Percentiles rank a stretch among this genome's conserved stretches.
These are phyloP conservation scores for Anguilla anguilla DNA, from an alignment of 2,797 vertebrate genomes.

Conservation along the genomic window DNA sequence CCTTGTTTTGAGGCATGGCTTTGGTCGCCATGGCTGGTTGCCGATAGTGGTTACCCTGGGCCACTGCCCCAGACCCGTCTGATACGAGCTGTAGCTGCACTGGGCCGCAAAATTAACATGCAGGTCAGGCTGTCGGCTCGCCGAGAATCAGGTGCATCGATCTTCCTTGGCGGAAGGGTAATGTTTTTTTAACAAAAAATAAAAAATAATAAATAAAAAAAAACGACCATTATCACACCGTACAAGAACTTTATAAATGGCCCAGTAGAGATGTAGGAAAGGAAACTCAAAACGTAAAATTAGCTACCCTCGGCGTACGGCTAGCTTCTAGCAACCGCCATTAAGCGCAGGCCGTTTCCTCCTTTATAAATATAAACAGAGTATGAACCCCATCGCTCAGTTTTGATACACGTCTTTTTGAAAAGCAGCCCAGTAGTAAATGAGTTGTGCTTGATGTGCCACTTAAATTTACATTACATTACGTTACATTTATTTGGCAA, in stretches of 20 bases:
- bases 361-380: not conserved
- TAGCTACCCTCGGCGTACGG: too few species aligned
- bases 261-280: not conserved
- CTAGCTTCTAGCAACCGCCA: not conserved
- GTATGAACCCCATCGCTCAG: not conserved
- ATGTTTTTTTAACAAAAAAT: not conserved
- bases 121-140: conserved; percentile 35
- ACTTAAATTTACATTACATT: too few species aligned
- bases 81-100: conserved; percentile 53
- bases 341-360: not conserved
- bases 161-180: conserved; percentile 4
- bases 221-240: not conserved
- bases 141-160: conserved; percentile 15
- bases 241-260: not conserved
- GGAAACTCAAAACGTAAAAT: not conserved
- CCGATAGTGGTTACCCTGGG: conserved; percentile 28
- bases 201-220: not conserved
- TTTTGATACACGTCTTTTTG: too few species aligned
- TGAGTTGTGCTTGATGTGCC: too few species aligned
- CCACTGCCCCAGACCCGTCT: conserved; percentile 26
- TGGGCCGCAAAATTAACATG: conserved; percentile 41
- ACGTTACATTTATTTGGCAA: too few species aligned
- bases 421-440: too few species aligned
- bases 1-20: conserved; percentile 49
- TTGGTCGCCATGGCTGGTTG: conserved; percentile 28